These are phyloP conservation scores for Clusia tigrina DNA, from an alignment of 2,888 invertebrate genomes.

Conservation along the genomic window DNA sequence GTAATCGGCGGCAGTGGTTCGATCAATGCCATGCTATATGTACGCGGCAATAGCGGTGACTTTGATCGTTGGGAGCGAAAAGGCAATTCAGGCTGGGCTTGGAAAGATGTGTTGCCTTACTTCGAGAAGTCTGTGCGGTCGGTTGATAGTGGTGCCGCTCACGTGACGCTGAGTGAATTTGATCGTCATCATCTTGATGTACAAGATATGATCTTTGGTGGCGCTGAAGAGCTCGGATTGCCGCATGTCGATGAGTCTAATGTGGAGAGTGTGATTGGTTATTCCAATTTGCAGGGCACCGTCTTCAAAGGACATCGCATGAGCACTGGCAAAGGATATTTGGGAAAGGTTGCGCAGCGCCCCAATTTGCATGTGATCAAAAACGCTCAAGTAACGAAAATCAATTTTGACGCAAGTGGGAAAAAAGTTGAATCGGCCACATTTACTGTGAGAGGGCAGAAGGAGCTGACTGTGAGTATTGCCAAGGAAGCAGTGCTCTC, in stretches of 20 bases:
- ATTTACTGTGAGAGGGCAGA: slow-evolving; percentile 65
- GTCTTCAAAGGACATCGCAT: slow-evolving; percentile 73
- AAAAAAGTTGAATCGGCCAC: slow-evolving; percentile 65
- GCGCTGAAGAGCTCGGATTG: slow-evolving; percentile 65
- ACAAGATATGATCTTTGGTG: slow-evolving; percentile 59
- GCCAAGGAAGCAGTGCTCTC: slow-evolving; percentile 55
- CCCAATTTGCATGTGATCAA: slow-evolving; percentile 70
- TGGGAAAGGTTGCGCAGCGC: slow-evolving; percentile 67
- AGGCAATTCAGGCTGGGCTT: slow-evolving; percentile 75
- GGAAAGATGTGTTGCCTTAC: slow-evolving; percentile 78
- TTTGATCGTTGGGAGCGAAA: slow-evolving; percentile 71
- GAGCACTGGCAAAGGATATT: slow-evolving; percentile 77
- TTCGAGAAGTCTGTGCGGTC: slow-evolving; percentile 75
- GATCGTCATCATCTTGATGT: slow-evolving; percentile 43
- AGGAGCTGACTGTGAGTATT: slow-evolving; percentile 41
- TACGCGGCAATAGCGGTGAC: slow-evolving; percentile 71
- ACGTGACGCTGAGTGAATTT: slow-evolving; percentile 64
- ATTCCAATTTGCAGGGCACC: slow-evolving; percentile 65
- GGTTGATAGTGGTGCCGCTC: slow-evolving; percentile 49
- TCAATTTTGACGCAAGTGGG: slow-evolving; percentile 65
- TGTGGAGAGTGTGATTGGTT: slow-evolving; percentile 65
- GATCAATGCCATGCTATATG: slow-evolving; percentile 73
- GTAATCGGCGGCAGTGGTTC: slow-evolving; percentile 73
- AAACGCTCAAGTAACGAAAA: slow-evolving; percentile 67
- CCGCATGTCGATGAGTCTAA: slow-evolving; percentile 58